Evolutionary conservation across 2,113 vertebrate species (phyloP), one percentile per base, ranked within the genome.

Genomic region (Dinomys branickii): DNA sequence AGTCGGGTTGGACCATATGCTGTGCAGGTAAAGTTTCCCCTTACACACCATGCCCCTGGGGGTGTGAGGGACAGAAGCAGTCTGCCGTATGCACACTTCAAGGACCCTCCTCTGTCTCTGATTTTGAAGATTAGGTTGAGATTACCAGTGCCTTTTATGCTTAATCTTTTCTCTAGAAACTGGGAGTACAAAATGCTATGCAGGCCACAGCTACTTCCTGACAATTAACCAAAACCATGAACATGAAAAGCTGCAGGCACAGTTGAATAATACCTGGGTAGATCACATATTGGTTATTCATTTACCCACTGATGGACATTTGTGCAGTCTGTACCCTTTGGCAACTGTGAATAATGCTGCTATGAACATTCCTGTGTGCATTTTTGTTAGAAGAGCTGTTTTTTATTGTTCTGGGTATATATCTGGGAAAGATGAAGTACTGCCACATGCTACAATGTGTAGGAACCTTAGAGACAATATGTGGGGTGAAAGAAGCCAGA

Each of bases 41-140:
- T 54, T 38, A 5, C 0, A 0, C 19, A 14, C 47, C 0, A 0
- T 47, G 17, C 3, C 35, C 35, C 6, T 14, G 1, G 30, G 44
- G 33, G 0, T 24, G 2, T 0, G 19, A 63, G 50, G 28, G n/a
- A 1, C 5, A 6, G 3, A 47, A 14, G 24, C 35, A 61, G 52
- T n/a, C 33, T 12, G 6, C 4, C 35, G 11, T 7, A 6, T 4
- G 30, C 58, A 20, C 17, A 11, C 67, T 50, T 59, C 59, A 65
- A 54, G 61, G 59, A 61, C 80, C 28, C 14, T 30, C 28, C 8
- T 1, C 0, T 28, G 14, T 47, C 67, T 80, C 54, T 92, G 47
- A n/a, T 41, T 58, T 69, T 56, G 89, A 63, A 73, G 50, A 50
- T 56, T 4, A 3, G 4, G 14, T 67, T 77, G 41, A 92, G 91